A percentile compares a stretch with the other conserved stretches of the same genome.
Conservation (phyloP, 2,888 invertebrate species). For the Acrobasis consociella region DNA sequence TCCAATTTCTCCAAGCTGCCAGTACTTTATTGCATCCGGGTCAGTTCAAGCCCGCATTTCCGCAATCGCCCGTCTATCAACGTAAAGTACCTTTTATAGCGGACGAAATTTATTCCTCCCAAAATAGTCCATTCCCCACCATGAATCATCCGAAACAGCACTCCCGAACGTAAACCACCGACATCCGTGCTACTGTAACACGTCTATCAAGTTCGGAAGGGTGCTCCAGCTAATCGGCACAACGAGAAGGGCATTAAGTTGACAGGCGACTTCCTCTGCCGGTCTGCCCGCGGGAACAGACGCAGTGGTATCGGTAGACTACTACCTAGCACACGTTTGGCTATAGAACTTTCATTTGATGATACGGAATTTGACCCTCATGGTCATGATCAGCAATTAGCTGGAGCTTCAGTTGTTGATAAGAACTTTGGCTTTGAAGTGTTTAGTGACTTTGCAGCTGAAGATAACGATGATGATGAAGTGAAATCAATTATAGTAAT, state of each 20-base stretch:
- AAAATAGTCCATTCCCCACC: conserved; percentile 10
- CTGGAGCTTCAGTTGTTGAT: background rate
- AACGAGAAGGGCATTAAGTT: conserved; percentile 78
- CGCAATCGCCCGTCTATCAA: too few relatives aligned
- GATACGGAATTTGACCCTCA: conserved; percentile 11
- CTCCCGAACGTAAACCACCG: conserved; percentile 41
- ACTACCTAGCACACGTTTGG: conserved; percentile 25
- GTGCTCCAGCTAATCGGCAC: conserved; percentile 73
- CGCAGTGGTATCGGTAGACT: conserved; percentile 45
- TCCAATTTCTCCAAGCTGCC: too few relatives aligned
- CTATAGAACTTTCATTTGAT: background rate
- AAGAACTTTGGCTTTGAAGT: conserved; percentile 2
- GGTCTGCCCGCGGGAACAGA: conserved; percentile 31
- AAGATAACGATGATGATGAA: background rate
- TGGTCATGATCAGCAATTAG: conserved; percentile 17
- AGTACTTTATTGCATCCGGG: too few relatives aligned
- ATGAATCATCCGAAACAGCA: conserved; percentile 12
- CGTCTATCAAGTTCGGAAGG: conserved; percentile 78
- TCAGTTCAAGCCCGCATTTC: too few relatives aligned
- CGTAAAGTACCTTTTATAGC: background rate
- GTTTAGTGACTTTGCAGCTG: background rate
- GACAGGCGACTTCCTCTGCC: conserved; percentile 77
- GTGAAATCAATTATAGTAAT: background rate
- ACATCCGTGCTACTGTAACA: conserved; percentile 67
- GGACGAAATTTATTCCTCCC: background rate